Percentiles rank a stretch among this genome's conserved stretches.
These are phyloP conservation scores for Xenentodon cancila DNA, from an alignment of 2,797 vertebrate genomes.

Conservation along the genomic window DNA sequence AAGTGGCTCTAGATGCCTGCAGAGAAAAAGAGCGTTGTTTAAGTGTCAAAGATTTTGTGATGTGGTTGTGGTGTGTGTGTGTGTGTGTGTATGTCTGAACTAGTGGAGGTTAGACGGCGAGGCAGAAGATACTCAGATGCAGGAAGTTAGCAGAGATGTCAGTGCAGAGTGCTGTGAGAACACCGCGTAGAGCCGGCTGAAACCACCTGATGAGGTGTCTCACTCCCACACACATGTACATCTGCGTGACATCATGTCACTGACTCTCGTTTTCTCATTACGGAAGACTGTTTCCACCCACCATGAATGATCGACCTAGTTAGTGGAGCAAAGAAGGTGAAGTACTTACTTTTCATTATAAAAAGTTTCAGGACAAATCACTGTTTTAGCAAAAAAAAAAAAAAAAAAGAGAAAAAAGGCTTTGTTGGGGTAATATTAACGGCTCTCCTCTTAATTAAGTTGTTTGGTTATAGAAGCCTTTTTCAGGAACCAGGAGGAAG, in stretches of 20 bases:
- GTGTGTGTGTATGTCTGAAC: constrained; percentile 14
- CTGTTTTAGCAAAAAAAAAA: neutral
- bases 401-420: neutral
- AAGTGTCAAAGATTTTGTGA: neutral
- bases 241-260: constrained; percentile 49
- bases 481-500: too few species aligned
- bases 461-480: too few species aligned
- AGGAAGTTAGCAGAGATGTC: constrained; percentile 51
- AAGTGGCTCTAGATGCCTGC: constrained; percentile 2
- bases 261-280: constrained; percentile 35
- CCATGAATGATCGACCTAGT: constrained; percentile 44
- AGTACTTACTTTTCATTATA: neutral
- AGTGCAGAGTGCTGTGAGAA: constrained; percentile 35
- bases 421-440: too few species aligned
- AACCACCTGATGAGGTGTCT: constrained; percentile 64
- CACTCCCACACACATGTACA: constrained; percentile 34
- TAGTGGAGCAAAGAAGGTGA: constrained; percentile 13
- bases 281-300: constrained; percentile 41
- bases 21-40: constrained; percentile 3
- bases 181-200: constrained; percentile 27
- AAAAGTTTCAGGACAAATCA: constrained; percentile 2
- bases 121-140: constrained; percentile 54
- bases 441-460: too few species aligned
- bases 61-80: constrained; percentile 8
- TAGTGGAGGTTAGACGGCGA: constrained; percentile 7